Percentiles rank a stretch among this genome's conserved stretches.
Evolutionary conservation across 92 coral and sea anemone genomes (phyloP).

Genomic region (Siderastrea radians): DNA sequence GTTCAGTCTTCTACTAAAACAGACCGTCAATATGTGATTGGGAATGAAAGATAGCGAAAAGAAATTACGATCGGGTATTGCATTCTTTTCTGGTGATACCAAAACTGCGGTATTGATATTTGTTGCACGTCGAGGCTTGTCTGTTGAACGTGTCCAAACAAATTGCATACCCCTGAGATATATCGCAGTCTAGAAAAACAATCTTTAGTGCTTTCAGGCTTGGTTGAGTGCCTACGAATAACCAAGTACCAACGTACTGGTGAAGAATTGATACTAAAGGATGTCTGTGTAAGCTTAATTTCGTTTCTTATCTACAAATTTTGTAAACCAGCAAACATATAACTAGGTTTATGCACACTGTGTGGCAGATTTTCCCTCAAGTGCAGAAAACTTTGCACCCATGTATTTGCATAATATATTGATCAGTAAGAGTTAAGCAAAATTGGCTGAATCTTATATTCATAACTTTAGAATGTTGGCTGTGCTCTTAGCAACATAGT

Average conservation of each 20-base stretch:
- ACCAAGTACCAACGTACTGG: neutral
- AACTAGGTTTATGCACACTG: neutral
- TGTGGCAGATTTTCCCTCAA: neutral
- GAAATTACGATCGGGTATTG: neutral
- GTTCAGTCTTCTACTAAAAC: neutral
- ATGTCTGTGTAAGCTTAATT: neutral
- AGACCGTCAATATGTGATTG: neutral
- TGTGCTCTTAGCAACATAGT: neutral
- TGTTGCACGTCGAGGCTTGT: conserved; percentile 31
- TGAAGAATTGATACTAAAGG: neutral
- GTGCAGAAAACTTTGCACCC: neutral
- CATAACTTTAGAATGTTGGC: neutral
- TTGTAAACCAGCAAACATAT: neutral
- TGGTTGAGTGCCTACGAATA: conserved; percentile 5
- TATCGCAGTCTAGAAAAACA: conserved; percentile 13
- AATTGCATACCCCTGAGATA: neutral
- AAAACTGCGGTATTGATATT: conserved; percentile 18
- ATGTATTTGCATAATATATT: conserved; percentile 4
- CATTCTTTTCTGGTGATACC: neutral
- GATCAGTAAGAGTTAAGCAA: neutral
- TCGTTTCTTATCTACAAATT: neutral
- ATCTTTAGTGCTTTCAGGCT: conserved; percentile 3
- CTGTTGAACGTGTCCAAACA: conserved; percentile 37
- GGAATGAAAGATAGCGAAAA: neutral
- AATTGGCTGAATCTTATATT: neutral